Evolutionary conservation across 2,888 invertebrate species (phyloP), one percentile per base, ranked within the genome.

Genomic region (Junonia oenone): DNA sequence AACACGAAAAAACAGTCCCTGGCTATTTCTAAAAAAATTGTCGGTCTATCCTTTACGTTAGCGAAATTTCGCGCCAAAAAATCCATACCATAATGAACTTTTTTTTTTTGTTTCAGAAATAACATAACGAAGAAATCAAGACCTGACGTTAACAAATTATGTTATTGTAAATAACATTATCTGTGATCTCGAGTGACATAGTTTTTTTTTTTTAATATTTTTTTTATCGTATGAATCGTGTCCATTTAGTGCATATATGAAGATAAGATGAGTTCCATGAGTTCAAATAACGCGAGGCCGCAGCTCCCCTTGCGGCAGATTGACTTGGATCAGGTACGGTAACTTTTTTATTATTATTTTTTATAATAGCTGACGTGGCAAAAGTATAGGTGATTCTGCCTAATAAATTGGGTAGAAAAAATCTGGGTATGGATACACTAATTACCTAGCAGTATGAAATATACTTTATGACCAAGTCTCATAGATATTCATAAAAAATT

Each of bases 301-400:
- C 82, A 92, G 61, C 90, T 92, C 68, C 93, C 93, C 53, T 81
- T 94, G 60, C 93, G 94, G 74, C 94, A 94, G 71, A 95, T 95
- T 69, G 96, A 96, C 75, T 91, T 98, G 69, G 95, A 95, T 81
- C 94, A 93, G 87, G 91, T 91, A 64, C 78, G 69, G 8, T 13
- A n/a, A n/a, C 27, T 45, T 38, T 31, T 17, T 8, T 17, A 13
- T 22, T 27, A 9, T 9, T 11, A 17, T n/a, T n/a, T n/a, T n/a
- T n/a, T n/a, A n/a, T n/a, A n/a, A n/a, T n/a, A n/a, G n/a, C n/a
- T n/a, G n/a, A n/a, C n/a, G n/a, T n/a, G n/a, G n/a, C n/a, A n/a
- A n/a, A n/a, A n/a, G n/a, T n/a, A n/a, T n/a, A n/a, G n/a, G n/a
- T n/a, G n/a, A n/a, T n/a, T n/a, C n/a, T n/a, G n/a, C n/a, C n/a